Evolutionary conservation across 2,797 vertebrate genomes (phyloP), one percentile per base, ranked within the genome.

Genomic region (Toxotes lorentzi): DNA sequence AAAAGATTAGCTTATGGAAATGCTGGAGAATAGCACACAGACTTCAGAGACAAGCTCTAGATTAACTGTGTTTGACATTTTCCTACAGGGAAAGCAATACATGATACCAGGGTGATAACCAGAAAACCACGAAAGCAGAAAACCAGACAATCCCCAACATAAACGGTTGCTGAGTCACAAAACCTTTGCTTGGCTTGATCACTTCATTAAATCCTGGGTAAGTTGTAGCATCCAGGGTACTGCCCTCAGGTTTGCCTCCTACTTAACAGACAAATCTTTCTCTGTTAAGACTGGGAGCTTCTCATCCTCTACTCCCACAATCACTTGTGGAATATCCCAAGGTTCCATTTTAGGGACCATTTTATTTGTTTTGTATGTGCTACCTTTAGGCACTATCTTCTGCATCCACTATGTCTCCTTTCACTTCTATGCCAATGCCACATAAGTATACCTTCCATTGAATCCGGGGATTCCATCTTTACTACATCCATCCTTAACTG

Each of bases 1-100:
- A 60, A 69, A 73, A 45, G 0, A 70, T 38, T 40, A 23, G 57
- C 47, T 58, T 14, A 24, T 32, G 43, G 68, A 73, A 79, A 66
- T 19, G 9, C 34, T 2, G 47, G 19, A 67, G 34, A 27, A 63
- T 0, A 45, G 47, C 53, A 57, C 21, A 17, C 59, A 57, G 56
- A 67, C 12, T 58, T 62, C 7, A 51, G 16, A 62, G 51, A 45
- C 10, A 34, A 51, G 27, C 27, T 68, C 1, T 38, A 10, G 7
- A 50, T 56, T 5, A 60, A 58, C 8, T 61, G 4, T n/a, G 19
- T 62, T 45, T 69, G 56, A 66, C 58, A 56, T 56, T 40, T 11
- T 70, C 24, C 2, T 41, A 7, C 5, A 40, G 19, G 19, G n/a
- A 34, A 53, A 70, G 24, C 56, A 27, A 43, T 30, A 61, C 61